Evolutionary conservation across 1,140 invertebrate species (phyloP).

Genomic region (Phenacoccus solenopsis): DNA sequence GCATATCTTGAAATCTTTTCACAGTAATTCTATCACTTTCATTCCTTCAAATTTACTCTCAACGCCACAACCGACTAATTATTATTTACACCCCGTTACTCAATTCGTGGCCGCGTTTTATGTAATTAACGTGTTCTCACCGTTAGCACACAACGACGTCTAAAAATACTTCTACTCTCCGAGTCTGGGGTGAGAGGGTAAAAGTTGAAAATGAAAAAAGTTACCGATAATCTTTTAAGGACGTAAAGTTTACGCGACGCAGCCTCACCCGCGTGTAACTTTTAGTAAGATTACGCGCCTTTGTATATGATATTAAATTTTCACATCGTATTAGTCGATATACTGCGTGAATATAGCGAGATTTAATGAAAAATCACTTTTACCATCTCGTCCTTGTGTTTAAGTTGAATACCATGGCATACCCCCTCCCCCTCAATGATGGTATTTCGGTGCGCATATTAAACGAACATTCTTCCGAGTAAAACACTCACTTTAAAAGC

Average conservation of each 20-base stretch:
- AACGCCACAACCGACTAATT: too few species aligned
- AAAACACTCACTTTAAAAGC: background rate
- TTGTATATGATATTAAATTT: background rate
- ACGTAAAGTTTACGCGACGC: background rate
- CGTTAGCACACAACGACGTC: too few species aligned
- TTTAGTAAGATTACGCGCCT: background rate
- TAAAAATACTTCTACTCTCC: too few species aligned
- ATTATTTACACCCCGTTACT: too few species aligned
- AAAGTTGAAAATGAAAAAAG: background rate
- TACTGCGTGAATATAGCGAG: too few species aligned
- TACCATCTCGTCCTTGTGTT: background rate
- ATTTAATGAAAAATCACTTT: conserved; percentile 3
- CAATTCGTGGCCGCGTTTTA: too few species aligned
- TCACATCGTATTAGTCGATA: conserved; percentile 1
- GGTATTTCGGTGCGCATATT: background rate
- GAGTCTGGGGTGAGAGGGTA: too few species aligned
- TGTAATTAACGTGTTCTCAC: too few species aligned
- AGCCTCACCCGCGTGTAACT: background rate
- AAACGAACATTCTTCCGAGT: background rate
- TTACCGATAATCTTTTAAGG: background rate
- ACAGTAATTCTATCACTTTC: too few species aligned
- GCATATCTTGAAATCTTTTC: too few species aligned
- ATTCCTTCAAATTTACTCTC: too few species aligned
- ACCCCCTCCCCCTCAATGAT: background rate
- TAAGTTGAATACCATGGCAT: too few species aligned